Conservation (phyloP, 2,888 invertebrate species). For the Fabriciana adippe region DNA sequence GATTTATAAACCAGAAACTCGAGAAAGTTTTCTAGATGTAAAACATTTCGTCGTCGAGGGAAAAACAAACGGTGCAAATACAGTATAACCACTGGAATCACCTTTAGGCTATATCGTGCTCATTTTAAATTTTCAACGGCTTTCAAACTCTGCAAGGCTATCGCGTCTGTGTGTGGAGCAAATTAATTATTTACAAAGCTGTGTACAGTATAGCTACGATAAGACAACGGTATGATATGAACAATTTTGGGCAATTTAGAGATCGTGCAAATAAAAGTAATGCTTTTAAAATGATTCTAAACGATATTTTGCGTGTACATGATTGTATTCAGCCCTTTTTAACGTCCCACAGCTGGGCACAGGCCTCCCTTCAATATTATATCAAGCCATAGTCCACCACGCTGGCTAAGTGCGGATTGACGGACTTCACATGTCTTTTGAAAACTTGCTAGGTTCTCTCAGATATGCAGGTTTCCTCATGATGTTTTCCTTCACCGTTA, state of each 20-base stretch:
- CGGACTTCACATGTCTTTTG: too few species aligned
- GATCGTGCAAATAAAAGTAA: conserved; percentile 22
- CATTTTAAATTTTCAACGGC: conserved; percentile 65
- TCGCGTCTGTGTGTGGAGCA: conserved; percentile 63
- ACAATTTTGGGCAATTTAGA: conserved; percentile 32
- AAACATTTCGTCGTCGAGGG: conserved; percentile 40
- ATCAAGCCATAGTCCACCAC: too few species aligned
- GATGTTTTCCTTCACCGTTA: too few species aligned
- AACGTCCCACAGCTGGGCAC: too few species aligned
- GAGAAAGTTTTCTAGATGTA: conserved; percentile 33
- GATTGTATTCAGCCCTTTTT: too few species aligned
- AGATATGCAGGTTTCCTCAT: too few species aligned
- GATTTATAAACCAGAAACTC: conserved; percentile 28
- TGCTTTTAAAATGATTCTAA: conserved; percentile 18
- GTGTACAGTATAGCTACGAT: conserved; percentile 17
- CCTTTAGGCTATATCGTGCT: conserved; percentile 50
- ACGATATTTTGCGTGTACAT: not conserved
- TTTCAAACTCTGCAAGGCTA: conserved; percentile 51
- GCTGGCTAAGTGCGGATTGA: too few species aligned
- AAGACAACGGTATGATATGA: conserved; percentile 27
- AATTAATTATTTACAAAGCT: conserved; percentile 56
- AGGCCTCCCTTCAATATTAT: too few species aligned
- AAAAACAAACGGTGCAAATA: conserved; percentile 45
- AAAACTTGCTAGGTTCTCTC: too few species aligned
- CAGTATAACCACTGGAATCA: conserved; percentile 54